These are phyloP conservation scores for Gnatocerus cornutus DNA, from an alignment of 2,888 invertebrate species.

Conservation along the genomic window DNA sequence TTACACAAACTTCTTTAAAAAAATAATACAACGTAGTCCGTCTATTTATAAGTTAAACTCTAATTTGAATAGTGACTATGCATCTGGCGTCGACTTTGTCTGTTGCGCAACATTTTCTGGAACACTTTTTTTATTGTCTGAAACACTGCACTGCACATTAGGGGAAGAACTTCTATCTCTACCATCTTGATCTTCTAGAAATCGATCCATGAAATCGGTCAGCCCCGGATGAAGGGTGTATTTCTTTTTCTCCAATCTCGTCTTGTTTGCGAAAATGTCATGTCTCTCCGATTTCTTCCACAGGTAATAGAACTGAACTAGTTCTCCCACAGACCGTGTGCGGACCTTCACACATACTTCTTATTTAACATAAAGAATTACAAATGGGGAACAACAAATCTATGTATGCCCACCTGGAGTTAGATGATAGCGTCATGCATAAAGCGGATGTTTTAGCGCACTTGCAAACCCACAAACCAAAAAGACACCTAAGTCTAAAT, in stretches of 20 bases:
- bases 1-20: slow-evolving; percentile 6
- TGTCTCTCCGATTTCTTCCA: slow-evolving; percentile 99
- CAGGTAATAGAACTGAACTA: slow-evolving; percentile 96
- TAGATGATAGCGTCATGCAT: too few relatives aligned
- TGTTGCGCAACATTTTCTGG: slow-evolving; percentile 52
- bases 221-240: slow-evolving; percentile 93
- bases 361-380: slow-evolving; percentile 25
- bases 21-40: slow-evolving; percentile 18
- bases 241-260: slow-evolving; percentile 92
- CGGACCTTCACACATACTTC: slow-evolving; percentile 76
- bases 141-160: slow-evolving; percentile 72
- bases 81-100: slow-evolving; percentile 56
- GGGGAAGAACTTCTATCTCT: slow-evolving; percentile 83
- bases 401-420: too few relatives aligned
- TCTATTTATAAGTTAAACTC: slow-evolving; percentile 4
- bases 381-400: neutral
- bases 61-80: slow-evolving; percentile 52
- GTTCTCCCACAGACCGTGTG: slow-evolving; percentile 95
- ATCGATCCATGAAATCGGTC: slow-evolving; percentile 95
- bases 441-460: too few relatives aligned
- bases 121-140: slow-evolving; percentile 55
- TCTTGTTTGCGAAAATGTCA: slow-evolving; percentile 92
- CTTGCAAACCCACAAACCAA: too few relatives aligned
- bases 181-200: slow-evolving; percentile 88
- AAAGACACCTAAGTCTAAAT: too few relatives aligned